Conservation (phyloP, 2,888 invertebrate genomes). For the Deroplatys truncata region DNA sequence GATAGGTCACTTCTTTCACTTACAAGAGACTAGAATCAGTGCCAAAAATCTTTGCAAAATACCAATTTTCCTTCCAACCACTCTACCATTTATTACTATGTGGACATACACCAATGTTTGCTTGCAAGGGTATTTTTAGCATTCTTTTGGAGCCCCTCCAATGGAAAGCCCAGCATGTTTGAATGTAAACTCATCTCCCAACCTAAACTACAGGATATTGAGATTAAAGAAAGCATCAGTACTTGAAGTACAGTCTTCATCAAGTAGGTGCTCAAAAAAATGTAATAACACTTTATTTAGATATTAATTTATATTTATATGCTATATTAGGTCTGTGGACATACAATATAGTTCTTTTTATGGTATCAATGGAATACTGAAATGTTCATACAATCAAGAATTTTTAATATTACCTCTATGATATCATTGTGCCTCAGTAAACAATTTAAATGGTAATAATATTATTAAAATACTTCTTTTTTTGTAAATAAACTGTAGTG, state of each 20-base stretch:
- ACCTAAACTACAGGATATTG: background rate
- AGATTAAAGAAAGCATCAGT: background rate
- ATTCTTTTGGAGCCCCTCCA: background rate
- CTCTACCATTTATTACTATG: background rate
- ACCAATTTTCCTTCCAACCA: background rate
- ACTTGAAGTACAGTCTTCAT: background rate
- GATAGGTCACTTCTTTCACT: background rate
- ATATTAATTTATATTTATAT: too few relatives aligned
- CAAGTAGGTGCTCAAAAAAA: background rate
- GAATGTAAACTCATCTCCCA: background rate
- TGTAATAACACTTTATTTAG: too few relatives aligned
- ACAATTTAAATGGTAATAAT: too few relatives aligned
- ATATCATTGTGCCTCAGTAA: too few relatives aligned
- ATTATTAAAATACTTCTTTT: too few relatives aligned
- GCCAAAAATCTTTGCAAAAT: constrained; percentile 10
- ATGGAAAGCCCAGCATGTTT: constrained; percentile 2
- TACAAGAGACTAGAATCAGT: background rate
- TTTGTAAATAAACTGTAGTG: too few relatives aligned
- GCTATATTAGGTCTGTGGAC: too few relatives aligned
- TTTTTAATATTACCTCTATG: too few relatives aligned
- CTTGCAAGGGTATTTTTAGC: constrained; percentile 6
- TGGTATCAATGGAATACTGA: too few relatives aligned
- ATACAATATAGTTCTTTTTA: too few relatives aligned
- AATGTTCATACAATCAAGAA: too few relatives aligned
- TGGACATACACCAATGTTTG: background rate